Conservation (phyloP, 2,888 invertebrate genomes). For the Deilephila porcellus region DNA sequence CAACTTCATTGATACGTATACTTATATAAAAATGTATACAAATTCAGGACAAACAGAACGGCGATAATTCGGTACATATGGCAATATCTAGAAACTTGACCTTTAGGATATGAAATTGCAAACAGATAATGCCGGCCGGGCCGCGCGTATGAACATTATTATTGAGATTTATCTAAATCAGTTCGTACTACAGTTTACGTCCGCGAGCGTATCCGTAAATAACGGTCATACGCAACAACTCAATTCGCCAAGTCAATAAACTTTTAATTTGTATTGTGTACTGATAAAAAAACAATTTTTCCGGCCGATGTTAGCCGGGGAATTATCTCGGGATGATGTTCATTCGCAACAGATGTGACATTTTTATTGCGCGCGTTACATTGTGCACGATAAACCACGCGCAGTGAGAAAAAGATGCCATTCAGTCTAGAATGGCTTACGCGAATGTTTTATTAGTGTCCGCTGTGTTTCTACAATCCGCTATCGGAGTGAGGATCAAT, state of each 20-base stretch:
- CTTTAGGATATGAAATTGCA: constrained; percentile 40
- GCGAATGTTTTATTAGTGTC: constrained; percentile 43
- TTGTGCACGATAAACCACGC: constrained; percentile 41
- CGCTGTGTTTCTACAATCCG: constrained; percentile 38
- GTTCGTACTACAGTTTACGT: background rate
- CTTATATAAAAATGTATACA: background rate
- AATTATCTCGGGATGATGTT: constrained; percentile 67
- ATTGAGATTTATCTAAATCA: constrained; percentile 16
- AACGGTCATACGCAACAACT: constrained; percentile 17
- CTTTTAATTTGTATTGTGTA: constrained; percentile 45
- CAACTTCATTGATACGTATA: background rate
- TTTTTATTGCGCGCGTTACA: constrained; percentile 58
- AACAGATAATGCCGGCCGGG: constrained; percentile 7
- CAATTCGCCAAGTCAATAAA: constrained; percentile 49
- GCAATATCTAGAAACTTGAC: constrained; percentile 41
- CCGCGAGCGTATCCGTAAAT: background rate
- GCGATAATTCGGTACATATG: constrained; percentile 29
- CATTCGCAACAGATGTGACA: constrained; percentile 59
- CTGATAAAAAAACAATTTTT: constrained; percentile 58
- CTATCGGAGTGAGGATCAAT: constrained; percentile 64
- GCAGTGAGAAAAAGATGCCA: constrained; percentile 41
- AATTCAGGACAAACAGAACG: constrained; percentile 26
- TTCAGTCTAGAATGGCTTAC: constrained; percentile 48
- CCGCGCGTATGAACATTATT: constrained; percentile 1
- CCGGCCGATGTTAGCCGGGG: constrained; percentile 51